Base-by-base conservation (phyloP, 2,888 invertebrate species). In the Ophonus ardosiacus region DNA sequence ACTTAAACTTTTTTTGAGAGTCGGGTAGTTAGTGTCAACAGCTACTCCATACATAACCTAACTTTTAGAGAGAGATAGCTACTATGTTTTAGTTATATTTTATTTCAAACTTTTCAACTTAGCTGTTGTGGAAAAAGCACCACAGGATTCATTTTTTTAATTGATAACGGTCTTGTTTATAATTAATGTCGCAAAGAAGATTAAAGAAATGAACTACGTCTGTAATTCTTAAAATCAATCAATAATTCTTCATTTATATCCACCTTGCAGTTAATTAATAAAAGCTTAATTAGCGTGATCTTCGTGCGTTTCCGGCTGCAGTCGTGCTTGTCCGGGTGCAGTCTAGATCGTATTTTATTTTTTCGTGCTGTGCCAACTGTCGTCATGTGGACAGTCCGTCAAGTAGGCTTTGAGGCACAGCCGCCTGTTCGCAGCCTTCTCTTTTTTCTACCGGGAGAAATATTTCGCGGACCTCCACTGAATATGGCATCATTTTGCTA, bases 401-500 rank as follows among this genome's bases (percentile, higher is more conserved):
- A 84, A 76, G 83, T 43, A 21, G 76, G 63, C 78, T 84, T 84
- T 84, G 81, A 81, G 68, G 56, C 71, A 15, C 24, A 81, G 71
- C 81, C 81, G 81, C 57, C 81, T 81, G 65, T 21, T 38, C 8
- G n/a, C 57, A 18, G 63, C 3, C 61, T 43, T 13, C 71, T 83
- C 76, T 84, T 78, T 84, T 61, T 84, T 21, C 65, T 18, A 43
- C 10, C 51, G 10, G 57, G 40, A 31, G 68, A 81, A 81, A 61
- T 61, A 68, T 81, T 81, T 81, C 40, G 56, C 65, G 51, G 81
- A 81, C 81, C 81, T 24, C 81, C 68, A 56, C 71, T 68, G 81
- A 81, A 81, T 81, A 81, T 81, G 56, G 81, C 68, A 81, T 81
- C 81, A 81, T 81, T 81, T 81, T 71, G 81, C 81, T 68, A 81